Conservation (phyloP, 92 coral and sea anemone species). For the Galaxea fascicularis region DNA sequence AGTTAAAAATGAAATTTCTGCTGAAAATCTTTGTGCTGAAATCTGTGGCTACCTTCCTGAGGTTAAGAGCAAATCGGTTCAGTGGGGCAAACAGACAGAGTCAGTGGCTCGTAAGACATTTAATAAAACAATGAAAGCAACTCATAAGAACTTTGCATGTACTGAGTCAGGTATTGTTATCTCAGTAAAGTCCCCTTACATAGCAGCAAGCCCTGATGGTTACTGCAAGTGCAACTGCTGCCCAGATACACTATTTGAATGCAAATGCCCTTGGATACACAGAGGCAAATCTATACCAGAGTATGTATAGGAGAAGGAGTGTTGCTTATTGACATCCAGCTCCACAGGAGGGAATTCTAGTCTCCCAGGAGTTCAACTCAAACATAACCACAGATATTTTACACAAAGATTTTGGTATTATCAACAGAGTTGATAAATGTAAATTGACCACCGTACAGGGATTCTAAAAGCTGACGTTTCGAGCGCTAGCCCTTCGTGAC, state of each 20-base stretch:
- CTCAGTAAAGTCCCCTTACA: slow-evolving; percentile 8
- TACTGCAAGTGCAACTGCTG: slow-evolving; percentile 32
- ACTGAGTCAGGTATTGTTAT: slow-evolving; percentile 35
- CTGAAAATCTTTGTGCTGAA: slow-evolving; percentile 38
- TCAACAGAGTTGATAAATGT: too few species aligned
- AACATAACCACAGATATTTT: slow-evolving; percentile 33
- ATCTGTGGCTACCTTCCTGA: slow-evolving; percentile 24
- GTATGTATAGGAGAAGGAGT: slow-evolving; percentile 34
- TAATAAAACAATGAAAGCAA: slow-evolving; percentile 9
- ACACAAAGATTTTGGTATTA: too few species aligned
- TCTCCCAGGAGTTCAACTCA: slow-evolving; percentile 15
- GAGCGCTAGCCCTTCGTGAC: too few species aligned
- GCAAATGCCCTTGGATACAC: slow-evolving; percentile 39
- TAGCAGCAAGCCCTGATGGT: slow-evolving; percentile 49
- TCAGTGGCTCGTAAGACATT: slow-evolving; percentile 26
- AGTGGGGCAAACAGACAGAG: slow-evolving; percentile 45
- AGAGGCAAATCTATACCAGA: slow-evolving; percentile 31
- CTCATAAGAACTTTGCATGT: slow-evolving; percentile 44
- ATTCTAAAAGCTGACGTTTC: too few species aligned
- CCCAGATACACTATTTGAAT: slow-evolving; percentile 24
- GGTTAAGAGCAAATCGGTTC: slow-evolving; percentile 17
- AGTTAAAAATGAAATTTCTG: slow-evolving; percentile 16
- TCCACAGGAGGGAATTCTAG: slow-evolving; percentile 10
- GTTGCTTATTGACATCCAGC: slow-evolving; percentile 24
- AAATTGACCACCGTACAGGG: too few species aligned